Conservation (phyloP, 2,888 invertebrate species). For the Bellardia pandia region DNA sequence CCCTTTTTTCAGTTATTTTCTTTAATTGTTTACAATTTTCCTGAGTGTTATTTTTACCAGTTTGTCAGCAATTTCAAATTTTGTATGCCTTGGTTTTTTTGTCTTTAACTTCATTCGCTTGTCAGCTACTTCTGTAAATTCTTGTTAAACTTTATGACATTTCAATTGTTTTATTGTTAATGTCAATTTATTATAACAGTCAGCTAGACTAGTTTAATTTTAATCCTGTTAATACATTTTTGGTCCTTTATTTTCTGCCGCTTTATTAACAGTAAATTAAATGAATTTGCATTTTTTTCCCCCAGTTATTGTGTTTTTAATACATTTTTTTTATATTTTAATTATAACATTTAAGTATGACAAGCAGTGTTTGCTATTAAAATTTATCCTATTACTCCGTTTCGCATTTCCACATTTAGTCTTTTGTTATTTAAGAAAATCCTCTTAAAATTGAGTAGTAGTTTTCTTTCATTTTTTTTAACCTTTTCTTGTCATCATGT, state of each 20-base stretch:
- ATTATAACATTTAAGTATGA: conserved; percentile 32
- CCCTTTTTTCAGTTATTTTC: neutral
- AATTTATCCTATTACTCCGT: conserved; percentile 67
- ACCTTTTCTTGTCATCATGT: conserved; percentile 62
- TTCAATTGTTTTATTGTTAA: conserved; percentile 57
- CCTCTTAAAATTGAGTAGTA: conserved; percentile 63
- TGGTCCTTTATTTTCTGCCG: neutral
- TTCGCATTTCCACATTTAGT: conserved; percentile 21
- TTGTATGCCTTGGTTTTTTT: conserved; percentile 12
- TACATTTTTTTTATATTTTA: conserved; percentile 19
- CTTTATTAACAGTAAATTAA: conserved; percentile 31
- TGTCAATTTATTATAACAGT: conserved; percentile 31
- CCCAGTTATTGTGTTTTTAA: neutral
- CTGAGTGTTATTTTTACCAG: neutral
- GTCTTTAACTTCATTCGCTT: neutral
- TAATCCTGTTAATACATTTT: conserved; percentile 64
- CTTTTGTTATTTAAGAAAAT: conserved; percentile 67
- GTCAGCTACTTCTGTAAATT: conserved; percentile 7
- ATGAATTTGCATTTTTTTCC: conserved; percentile 45
- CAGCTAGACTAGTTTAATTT: conserved; percentile 40
- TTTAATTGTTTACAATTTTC: neutral
- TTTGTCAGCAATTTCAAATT: neutral
- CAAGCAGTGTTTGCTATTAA: conserved; percentile 49
- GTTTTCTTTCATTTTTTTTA: conserved; percentile 37
- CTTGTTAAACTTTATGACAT: conserved; percentile 47